Evolutionary conservation across 2,888 invertebrate species (phyloP).

Genomic region (Drosophila vallismaia): DNA sequence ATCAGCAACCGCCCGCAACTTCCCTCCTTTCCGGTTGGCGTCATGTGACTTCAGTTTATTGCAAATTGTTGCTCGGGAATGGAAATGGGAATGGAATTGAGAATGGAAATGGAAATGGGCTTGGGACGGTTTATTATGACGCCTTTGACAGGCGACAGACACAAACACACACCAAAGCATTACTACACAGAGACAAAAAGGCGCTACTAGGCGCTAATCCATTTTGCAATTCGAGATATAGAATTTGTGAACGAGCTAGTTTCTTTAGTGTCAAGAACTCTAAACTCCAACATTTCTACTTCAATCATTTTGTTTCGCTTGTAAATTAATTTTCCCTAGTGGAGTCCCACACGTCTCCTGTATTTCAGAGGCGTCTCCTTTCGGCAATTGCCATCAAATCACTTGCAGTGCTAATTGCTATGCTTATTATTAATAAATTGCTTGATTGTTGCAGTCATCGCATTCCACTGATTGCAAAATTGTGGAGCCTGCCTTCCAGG

Average conservation of each 20-base stretch:
- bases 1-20: not conserved
- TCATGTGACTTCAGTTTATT: slow-evolving; percentile 39
- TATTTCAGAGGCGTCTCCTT: not conserved
- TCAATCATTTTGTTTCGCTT: not conserved
- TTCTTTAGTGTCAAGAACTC: no score
- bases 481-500: no score
- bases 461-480: slow-evolving; percentile 23
- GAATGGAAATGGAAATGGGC: not conserved
- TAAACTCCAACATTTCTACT: no score
- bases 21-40: not conserved
- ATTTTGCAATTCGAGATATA: no score
- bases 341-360: not conserved
- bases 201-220: no score
- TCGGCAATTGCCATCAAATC: slow-evolving; percentile 45
- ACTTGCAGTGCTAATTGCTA: slow-evolving; percentile 60
- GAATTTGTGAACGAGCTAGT: no score
- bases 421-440: slow-evolving; percentile 52
- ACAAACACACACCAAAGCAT: not conserved
- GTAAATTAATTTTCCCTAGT: not conserved
- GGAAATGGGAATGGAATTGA: not conserved
- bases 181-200: slow-evolving; percentile 1
- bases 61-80: slow-evolving; percentile 34
- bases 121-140: slow-evolving; percentile 22
- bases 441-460: slow-evolving; percentile 38
- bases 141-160: slow-evolving; percentile 18